Evolutionary conservation across 1,140 invertebrate species (phyloP).

Genomic region (Oncopodura yosiiana): DNA sequence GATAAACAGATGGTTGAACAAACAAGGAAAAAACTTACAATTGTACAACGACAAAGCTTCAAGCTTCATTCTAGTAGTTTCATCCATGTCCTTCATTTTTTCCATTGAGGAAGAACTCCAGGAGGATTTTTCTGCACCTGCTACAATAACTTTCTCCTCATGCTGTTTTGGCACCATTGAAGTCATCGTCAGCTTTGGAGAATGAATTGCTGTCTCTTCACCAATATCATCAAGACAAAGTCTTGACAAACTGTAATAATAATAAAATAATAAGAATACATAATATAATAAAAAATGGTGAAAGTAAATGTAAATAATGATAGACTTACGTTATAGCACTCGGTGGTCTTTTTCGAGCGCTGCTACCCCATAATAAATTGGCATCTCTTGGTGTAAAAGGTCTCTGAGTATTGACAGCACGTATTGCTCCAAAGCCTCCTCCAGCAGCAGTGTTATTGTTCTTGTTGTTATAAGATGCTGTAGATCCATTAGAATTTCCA

Average conservation of each 20-base stretch:
- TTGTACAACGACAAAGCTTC: slow-evolving; percentile 3
- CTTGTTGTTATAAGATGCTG: background rate
- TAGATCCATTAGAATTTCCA: background rate
- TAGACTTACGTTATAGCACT: slow-evolving; percentile 60
- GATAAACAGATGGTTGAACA: too few relatives aligned
- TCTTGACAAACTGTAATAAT: slow-evolving; percentile 39
- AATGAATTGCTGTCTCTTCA: background rate
- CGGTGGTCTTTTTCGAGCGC: slow-evolving; percentile 55
- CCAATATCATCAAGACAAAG: slow-evolving; percentile 25
- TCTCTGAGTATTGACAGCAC: slow-evolving; percentile 56
- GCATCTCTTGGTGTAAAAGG: slow-evolving; percentile 71
- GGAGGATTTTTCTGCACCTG: too few relatives aligned
- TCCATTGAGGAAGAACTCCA: too few relatives aligned
- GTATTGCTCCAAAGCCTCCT: slow-evolving; percentile 34
- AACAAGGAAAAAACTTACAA: background rate
- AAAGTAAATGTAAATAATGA: background rate
- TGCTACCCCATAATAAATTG: slow-evolving; percentile 56
- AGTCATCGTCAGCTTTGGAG: slow-evolving; percentile 4
- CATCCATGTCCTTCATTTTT: background rate
- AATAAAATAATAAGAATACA: slow-evolving; percentile 14
- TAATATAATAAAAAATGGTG: background rate
- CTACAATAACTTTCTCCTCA: background rate
- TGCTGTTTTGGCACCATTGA: background rate
- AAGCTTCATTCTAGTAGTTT: slow-evolving; percentile 5
- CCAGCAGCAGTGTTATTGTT: background rate